Evolutionary conservation across 1,140 invertebrate species (phyloP), one percentile per base, ranked within the genome.

Genomic region (Ptiloglossa arizonensis): DNA sequence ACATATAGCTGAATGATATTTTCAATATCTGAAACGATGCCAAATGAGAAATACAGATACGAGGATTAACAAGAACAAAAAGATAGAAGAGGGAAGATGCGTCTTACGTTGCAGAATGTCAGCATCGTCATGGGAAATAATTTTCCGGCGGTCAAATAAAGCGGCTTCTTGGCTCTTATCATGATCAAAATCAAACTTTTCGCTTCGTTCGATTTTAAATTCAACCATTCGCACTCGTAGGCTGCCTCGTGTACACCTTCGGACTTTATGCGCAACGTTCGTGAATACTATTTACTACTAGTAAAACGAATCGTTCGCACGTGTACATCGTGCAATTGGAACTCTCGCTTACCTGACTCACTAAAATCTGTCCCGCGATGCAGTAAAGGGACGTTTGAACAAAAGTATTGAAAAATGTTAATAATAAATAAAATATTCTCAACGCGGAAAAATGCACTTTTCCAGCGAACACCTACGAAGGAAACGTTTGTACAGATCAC

Each of bases 81-180:
- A 57, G 24, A 38, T 24, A 38, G 19, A 13, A 9, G 17, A 17
- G 17, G 13, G 5, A 24, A 0, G 11, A 32, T 9, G 3, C 13
- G 38, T 59, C 44, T 77, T 83, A 79, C 60, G 11, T 69, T 82
- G 19, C 59, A 69, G 38, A 79, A 71, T 2, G 46, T 67, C 46
- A 52, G 5, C 35, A 82, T 73, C 9, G 75, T 70, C 38, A 82
- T 52, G 29, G 62, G 69, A 13, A 82, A 74, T 2, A 79, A 24
- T 60, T 82, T 79, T 29, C 70, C 63, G 0, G 82, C 64, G 1
- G 48, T 83, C 13, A 83, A 27, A 15, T 38, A 54, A 9, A 74
- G 19, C 5, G 69, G 60, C 32, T 59, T 63, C 6, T 67, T 64
- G 13, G 70, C 24, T 17, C 48, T 52, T 19, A 60, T 24, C 59